Conservation (phyloP, 2,113 vertebrate species). For the Seriola dumerili region DNA sequence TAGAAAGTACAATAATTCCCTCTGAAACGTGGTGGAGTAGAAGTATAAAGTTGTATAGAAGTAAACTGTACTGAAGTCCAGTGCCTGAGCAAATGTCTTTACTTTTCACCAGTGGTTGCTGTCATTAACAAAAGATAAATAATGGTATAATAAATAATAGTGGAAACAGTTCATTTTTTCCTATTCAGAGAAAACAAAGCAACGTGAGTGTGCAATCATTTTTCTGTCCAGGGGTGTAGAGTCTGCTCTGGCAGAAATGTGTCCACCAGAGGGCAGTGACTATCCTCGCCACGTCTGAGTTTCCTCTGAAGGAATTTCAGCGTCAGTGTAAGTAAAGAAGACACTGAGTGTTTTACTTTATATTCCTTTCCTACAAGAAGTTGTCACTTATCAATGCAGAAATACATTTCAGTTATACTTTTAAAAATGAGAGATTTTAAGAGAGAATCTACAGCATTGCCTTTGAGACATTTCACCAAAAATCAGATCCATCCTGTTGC, state of each 20-base stretch:
- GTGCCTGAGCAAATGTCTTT: not conserved
- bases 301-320: not conserved
- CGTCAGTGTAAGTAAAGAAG: not conserved
- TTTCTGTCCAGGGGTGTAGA: not conserved
- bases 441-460: not conserved
- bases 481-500: too few relatives aligned
- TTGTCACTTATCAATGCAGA: not conserved
- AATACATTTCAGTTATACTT: not conserved
- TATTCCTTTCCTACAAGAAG: not conserved
- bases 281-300: not conserved
- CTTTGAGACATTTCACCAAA: too few relatives aligned
- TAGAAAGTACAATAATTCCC: not conserved
- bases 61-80: not conserved
- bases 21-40: not conserved
- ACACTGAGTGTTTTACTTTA: not conserved
- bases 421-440: not conserved
- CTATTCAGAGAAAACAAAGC: not conserved
- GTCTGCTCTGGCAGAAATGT: not conserved
- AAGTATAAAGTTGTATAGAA: not conserved
- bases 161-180: not conserved
- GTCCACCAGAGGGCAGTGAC: constrained; percentile 5
- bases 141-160: not conserved
- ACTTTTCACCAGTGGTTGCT: not conserved
- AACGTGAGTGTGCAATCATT: not conserved
- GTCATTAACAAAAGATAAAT: not conserved